Evolutionary conservation across 1,140 invertebrate species (phyloP).

Genomic region (Orchestia grillus): DNA sequence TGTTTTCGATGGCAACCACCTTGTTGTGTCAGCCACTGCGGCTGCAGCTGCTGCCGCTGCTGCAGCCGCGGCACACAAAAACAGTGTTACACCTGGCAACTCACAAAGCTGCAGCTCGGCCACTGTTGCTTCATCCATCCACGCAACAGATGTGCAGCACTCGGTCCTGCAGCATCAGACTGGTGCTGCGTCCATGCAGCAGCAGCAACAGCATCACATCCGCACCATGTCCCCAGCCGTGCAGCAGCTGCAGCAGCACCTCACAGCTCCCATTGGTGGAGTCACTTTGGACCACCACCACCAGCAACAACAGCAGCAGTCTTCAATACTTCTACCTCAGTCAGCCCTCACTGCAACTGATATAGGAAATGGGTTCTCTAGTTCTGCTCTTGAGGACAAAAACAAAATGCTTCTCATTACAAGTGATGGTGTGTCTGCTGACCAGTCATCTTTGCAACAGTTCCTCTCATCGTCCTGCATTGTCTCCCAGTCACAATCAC

Average conservation of each 20-base stretch:
- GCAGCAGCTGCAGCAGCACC: slow-evolving; percentile 49
- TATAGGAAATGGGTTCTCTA: neutral
- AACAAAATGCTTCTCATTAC: slow-evolving; percentile 50
- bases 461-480: slow-evolving; percentile 23
- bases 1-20: slow-evolving; percentile 44
- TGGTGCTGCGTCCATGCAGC: neutral
- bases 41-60: slow-evolving; percentile 38
- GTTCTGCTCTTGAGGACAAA: neutral
- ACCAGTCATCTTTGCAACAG: slow-evolving; percentile 7
- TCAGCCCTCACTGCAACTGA: slow-evolving; percentile 19
- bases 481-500: slow-evolving; percentile 1
- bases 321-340: slow-evolving; percentile 28
- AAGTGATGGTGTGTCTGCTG: slow-evolving; percentile 32
- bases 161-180: neutral
- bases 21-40: slow-evolving; percentile 16
- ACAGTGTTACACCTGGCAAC: neutral
- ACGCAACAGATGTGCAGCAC: slow-evolving; percentile 5
- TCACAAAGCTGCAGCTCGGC: slow-evolving; percentile 5
- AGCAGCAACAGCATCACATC: neutral
- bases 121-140: slow-evolving; percentile 5
- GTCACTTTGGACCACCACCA: neutral
- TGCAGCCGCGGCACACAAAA: slow-evolving; percentile 2
- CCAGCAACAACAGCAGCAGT: slow-evolving; percentile 34
- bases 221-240: slow-evolving; percentile 38
- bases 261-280: slow-evolving; percentile 15